Conservation (phyloP, 2,797 vertebrate genomes). For the Discoglossus pictus region DNA sequence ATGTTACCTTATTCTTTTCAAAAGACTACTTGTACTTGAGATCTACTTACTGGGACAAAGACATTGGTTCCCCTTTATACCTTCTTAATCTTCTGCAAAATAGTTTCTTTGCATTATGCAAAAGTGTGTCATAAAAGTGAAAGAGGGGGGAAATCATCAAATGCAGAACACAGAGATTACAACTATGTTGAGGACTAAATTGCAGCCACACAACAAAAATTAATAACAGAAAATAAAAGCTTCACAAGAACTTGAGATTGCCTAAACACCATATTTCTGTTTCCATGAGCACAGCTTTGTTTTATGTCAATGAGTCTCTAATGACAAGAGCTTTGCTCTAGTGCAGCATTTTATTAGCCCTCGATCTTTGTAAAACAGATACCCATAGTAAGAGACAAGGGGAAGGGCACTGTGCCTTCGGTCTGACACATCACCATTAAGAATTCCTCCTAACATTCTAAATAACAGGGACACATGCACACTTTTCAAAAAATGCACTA, state of each 20-base stretch:
- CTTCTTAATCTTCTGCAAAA: constrained; percentile 48
- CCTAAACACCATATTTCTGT: constrained; percentile 41
- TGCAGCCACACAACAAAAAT: constrained; percentile 31
- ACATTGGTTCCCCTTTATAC: constrained; percentile 40
- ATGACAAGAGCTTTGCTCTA: constrained; percentile 18
- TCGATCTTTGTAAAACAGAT: constrained; percentile 28
- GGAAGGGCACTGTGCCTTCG: constrained; percentile 19
- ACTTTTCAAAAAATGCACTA: too few species aligned
- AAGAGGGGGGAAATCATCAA: constrained; percentile 28
- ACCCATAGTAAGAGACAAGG: constrained; percentile 3
- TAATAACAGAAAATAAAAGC: constrained; percentile 28
- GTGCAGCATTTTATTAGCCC: constrained; percentile 17
- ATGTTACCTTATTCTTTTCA: constrained; percentile 37
- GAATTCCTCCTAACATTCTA: too few species aligned
- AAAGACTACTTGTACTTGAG: constrained; percentile 42
- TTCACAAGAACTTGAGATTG: constrained; percentile 25
- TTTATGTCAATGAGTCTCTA: constrained; percentile 46
- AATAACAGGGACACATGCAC: too few species aligned
- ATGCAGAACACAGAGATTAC: constrained; percentile 44
- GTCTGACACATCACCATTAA: too few species aligned
- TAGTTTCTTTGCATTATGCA: constrained; percentile 42
- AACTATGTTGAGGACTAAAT: constrained; percentile 34
- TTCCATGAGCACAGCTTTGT: constrained; percentile 45
- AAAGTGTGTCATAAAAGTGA: constrained; percentile 45
- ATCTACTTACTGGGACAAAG: constrained; percentile 48